Evolutionary conservation across 2,797 vertebrate species (phyloP).

Genomic region (Rhinatrema bivittatum): DNA sequence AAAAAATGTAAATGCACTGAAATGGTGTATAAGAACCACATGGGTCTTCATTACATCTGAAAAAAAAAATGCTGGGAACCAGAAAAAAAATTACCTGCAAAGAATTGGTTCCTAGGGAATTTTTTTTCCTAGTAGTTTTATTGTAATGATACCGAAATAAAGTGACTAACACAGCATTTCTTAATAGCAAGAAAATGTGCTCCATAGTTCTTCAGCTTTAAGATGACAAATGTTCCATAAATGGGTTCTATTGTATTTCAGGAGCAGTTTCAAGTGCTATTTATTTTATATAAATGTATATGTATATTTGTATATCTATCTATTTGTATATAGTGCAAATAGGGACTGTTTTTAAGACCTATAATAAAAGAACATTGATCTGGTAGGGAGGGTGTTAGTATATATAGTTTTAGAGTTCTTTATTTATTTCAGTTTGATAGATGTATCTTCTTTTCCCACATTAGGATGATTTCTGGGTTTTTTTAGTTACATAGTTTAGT

Average conservation of each 20-base stretch:
- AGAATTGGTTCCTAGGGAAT: conserved; percentile 25
- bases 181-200: conserved; percentile 23
- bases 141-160: conserved; percentile 19
- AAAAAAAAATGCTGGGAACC: conserved; percentile 36
- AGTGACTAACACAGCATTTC: conserved; percentile 16
- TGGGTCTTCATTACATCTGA: conserved; percentile 25
- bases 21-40: conserved; percentile 24
- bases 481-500: too few species aligned
- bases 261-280: conserved; percentile 4
- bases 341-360: too few species aligned
- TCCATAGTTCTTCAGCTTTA: conserved; percentile 13
- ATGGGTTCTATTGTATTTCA: conserved; percentile 7
- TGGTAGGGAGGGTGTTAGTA: too few species aligned
- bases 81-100: conserved; percentile 13
- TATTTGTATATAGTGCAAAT: too few species aligned
- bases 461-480: too few species aligned
- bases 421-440: too few species aligned
- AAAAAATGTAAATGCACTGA: conserved; percentile 25
- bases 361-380: too few species aligned
- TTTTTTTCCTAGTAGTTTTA: conserved; percentile 16
- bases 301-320: too few species aligned
- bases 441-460: too few species aligned
- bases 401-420: too few species aligned
- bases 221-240: conserved; percentile 19
- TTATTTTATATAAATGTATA: too few species aligned